These are phyloP conservation scores for Frankliniella intonsa DNA, from an alignment of 2,888 invertebrate genomes.

Conservation along the genomic window DNA sequence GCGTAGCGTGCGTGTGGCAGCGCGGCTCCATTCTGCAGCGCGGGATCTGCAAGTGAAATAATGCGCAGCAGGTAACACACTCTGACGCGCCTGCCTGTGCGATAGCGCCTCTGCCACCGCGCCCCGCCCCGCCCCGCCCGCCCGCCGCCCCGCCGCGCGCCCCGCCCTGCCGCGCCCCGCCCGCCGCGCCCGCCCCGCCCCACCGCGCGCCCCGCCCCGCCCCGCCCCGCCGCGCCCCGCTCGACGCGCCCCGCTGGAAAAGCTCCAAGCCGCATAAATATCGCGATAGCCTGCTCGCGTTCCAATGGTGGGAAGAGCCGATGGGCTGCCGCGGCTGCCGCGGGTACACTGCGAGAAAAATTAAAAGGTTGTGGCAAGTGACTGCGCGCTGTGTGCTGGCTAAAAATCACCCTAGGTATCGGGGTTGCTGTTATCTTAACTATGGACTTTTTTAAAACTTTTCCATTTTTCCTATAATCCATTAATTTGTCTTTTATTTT, in stretches of 20 bases:
- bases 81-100: not conserved
- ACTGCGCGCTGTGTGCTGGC: too few relatives aligned
- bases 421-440: too few relatives aligned
- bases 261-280: constrained; percentile 23
- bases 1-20: too few relatives aligned
- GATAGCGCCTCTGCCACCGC: not conserved
- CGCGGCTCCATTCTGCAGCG: too few relatives aligned
- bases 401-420: too few relatives aligned
- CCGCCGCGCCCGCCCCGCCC: not conserved
- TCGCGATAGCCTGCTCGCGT: not conserved
- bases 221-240: not conserved
- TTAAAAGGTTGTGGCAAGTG: too few relatives aligned
- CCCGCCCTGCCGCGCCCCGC: not conserved
- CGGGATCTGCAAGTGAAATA: not conserved
- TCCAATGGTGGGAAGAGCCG: not conserved
- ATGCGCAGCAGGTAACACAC: not conserved
- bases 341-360: too few relatives aligned
- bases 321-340: not conserved
- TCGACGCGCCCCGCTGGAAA: not conserved
- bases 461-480: too few relatives aligned
- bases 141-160: not conserved
- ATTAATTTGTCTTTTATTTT: too few relatives aligned
- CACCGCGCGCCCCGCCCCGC: not conserved
- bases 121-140: not conserved
- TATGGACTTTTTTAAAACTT: too few relatives aligned